A percentile compares a stretch with the other conserved stretches of the same genome.
phyloP scores from a whole-genome alignment of 2,113 vertebrate species.

The Aldabrachelys gigantea region DNA sequence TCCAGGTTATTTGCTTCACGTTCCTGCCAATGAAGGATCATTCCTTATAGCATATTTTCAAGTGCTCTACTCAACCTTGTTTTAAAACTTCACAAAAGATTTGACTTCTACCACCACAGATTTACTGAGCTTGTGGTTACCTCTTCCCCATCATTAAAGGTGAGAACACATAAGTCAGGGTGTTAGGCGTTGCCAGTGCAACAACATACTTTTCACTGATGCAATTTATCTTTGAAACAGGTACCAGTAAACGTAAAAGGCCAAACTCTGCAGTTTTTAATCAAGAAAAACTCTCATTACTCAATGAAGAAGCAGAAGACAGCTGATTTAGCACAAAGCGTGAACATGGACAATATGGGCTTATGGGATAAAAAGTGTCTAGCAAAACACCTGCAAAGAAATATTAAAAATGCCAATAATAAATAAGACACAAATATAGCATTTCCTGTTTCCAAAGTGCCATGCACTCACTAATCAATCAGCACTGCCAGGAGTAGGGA shows the following conservation, averaged over 20 bases:
- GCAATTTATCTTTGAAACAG: background rate
- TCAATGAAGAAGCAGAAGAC: background rate
- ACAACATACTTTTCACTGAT: background rate
- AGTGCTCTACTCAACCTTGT: background rate
- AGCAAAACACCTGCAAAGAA: background rate
- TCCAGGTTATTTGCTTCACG: background rate
- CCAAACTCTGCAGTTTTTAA: accelerated
- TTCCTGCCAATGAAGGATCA: background rate
- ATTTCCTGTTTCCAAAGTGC: background rate
- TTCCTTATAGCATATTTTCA: background rate
- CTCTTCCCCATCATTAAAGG: background rate
- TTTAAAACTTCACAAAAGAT: background rate
- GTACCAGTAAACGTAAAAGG: background rate
- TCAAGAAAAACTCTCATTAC: background rate
- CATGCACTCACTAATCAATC: background rate
- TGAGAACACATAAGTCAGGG: background rate
- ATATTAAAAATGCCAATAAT: background rate
- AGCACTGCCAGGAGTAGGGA: background rate
- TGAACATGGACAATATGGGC: background rate
- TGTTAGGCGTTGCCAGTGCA: background rate
- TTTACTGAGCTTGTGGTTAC: background rate
- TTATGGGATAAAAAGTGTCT: background rate
- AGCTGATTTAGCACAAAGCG: background rate
- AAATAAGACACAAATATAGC: background rate
- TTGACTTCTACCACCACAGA: background rate